phyloP scores from a whole-genome alignment of 2,113 vertebrate species.

The Ophthalmotilapia sp. region DNA sequence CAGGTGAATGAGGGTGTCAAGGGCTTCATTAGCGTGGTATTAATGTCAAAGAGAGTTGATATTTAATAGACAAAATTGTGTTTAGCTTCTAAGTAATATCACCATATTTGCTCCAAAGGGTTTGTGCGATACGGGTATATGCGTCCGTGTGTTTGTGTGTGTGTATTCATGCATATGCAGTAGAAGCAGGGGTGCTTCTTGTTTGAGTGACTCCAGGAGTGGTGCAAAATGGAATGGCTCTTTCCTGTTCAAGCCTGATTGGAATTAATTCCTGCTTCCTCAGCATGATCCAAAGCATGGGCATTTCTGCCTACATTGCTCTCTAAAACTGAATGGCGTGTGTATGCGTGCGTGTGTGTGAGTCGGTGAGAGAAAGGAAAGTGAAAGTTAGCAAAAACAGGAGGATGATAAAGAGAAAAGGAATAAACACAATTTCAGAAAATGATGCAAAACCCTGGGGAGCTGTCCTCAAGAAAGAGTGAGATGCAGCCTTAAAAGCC shows the following conservation, averaged over 20 bases:
- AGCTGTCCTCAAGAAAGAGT: not conserved
- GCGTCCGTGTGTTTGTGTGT: not conserved
- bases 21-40: constrained; percentile 46
- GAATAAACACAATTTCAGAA: not conserved
- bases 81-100: constrained; percentile 5
- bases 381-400: not conserved
- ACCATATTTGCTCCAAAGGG: not conserved
- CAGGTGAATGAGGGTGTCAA: constrained; percentile 38
- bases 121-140: not conserved
- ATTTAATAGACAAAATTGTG: constrained; percentile 23
- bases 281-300: constrained; percentile 61
- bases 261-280: constrained; percentile 73
- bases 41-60: constrained; percentile 37
- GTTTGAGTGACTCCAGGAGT: constrained; percentile 45
- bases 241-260: constrained; percentile 60
- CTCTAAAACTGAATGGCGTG: constrained; percentile 29
- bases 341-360: not conserved
- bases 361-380: not conserved
- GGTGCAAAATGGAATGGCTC: constrained; percentile 55
- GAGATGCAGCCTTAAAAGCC: not conserved
- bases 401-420: not conserved
- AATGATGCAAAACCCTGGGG: not conserved
- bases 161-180: constrained; percentile 2
- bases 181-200: not conserved
- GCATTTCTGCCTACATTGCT: constrained; percentile 43